Percentiles rank a stretch among this genome's conserved stretches.
Evolutionary conservation across 2,888 invertebrate genomes (phyloP).

Genomic region (Tromatobia lineatoria): DNA sequence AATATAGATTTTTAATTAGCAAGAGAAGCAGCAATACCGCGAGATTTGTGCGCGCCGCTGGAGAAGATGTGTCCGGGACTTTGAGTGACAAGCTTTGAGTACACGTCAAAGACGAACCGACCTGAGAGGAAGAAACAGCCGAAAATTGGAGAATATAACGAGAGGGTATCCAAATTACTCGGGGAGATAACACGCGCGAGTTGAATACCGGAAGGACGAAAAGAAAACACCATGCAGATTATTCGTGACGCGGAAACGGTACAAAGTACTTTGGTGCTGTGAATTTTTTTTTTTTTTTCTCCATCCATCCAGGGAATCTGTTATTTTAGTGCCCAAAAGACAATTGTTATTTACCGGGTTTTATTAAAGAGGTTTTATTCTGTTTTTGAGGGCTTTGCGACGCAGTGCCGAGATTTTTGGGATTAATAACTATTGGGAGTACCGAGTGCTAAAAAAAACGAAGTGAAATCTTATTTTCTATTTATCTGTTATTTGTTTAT

Average conservation of each 20-base stretch:
- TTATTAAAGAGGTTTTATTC: background rate
- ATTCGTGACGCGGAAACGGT: slow-evolving; percentile 8
- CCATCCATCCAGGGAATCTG: background rate
- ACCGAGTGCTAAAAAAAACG: background rate
- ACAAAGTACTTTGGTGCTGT: slow-evolving; percentile 22
- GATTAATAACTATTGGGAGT: background rate
- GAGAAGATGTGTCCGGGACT: slow-evolving; percentile 1
- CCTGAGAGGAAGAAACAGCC: background rate
- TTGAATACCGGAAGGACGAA: background rate
- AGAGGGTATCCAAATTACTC: slow-evolving; percentile 7
- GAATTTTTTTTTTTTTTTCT: background rate
- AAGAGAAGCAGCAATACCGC: slow-evolving; percentile 24
- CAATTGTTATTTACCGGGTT: background rate
- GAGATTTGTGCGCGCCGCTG: slow-evolving; percentile 3
- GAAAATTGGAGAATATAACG: slow-evolving; percentile 21
- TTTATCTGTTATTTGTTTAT: background rate
- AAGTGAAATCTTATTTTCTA: background rate
- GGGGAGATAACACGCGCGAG: background rate
- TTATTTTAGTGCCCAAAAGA: background rate
- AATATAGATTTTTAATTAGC: slow-evolving; percentile 69
- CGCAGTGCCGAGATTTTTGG: background rate
- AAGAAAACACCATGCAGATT: background rate
- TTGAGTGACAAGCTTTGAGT: slow-evolving; percentile 10
- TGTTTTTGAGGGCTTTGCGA: background rate
- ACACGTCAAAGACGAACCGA: background rate